These are phyloP conservation scores for Garrulus glandarius DNA, from an alignment of 2,797 vertebrate species.

Conservation along the genomic window DNA sequence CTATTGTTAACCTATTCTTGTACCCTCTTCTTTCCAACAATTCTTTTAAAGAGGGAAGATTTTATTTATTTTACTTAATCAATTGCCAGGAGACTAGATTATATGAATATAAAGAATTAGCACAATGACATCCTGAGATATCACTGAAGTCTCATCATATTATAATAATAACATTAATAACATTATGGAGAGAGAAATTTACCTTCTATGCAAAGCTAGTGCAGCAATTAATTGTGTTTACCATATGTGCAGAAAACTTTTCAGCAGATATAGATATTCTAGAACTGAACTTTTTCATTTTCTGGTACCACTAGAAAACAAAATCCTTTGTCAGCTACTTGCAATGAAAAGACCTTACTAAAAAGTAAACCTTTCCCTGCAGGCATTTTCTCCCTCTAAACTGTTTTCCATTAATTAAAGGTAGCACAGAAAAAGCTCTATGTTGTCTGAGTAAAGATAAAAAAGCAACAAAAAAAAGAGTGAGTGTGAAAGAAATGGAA, in stretches of 20 bases:
- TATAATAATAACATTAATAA: background rate
- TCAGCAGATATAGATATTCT: background rate
- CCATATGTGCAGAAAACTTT: background rate
- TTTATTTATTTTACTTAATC: background rate
- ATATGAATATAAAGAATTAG: background rate
- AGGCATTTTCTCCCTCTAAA: background rate
- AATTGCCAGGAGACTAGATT: background rate
- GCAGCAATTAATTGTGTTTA: background rate
- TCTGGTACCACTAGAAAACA: background rate
- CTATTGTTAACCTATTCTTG: background rate
- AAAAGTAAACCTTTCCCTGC: background rate
- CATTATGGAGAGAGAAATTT: background rate
- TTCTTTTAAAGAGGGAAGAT: background rate
- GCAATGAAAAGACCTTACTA: background rate
- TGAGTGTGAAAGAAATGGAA: background rate
- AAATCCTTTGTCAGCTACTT: constrained; percentile 25
- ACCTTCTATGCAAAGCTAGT: background rate
- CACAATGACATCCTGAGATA: background rate
- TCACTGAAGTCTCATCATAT: background rate
- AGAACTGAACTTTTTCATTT: background rate
- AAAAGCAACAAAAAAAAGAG: background rate
- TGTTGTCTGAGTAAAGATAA: background rate
- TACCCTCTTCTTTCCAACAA: background rate
- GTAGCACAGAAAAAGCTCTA: background rate
- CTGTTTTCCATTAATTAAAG: constrained; percentile 47